A percentile compares a stretch with the other conserved stretches of the same genome.
phyloP scores from a whole-genome alignment of 2,113 vertebrate genomes.

The Electrona antarctica region DNA sequence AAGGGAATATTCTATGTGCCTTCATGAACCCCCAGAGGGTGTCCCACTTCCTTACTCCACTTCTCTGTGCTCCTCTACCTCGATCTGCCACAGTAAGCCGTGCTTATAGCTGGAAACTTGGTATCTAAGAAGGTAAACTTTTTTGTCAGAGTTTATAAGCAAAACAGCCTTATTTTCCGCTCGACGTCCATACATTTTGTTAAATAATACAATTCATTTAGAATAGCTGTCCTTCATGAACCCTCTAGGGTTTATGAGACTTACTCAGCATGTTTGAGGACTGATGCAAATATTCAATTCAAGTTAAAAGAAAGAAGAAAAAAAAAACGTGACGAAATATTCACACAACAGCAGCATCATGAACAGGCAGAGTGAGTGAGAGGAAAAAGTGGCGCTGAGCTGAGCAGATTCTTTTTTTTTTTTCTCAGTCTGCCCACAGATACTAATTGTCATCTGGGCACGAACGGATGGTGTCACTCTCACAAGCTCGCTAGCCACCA shows the following conservation, averaged over 20 bases:
- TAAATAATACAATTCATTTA: too few relatives aligned
- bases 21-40: too few relatives aligned
- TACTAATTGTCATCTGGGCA: slow-evolving; percentile 45
- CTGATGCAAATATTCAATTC: too few relatives aligned
- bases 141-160: not conserved
- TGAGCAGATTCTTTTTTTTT: not conserved
- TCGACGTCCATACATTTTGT: not conserved
- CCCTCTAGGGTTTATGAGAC: too few relatives aligned
- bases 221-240: too few relatives aligned
- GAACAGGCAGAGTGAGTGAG: not conserved
- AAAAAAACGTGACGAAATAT: not conserved
- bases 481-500: slow-evolving; percentile 4
- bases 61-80: not conserved
- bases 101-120: too few relatives aligned
- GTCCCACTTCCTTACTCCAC: not conserved
- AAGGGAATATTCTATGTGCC: too few relatives aligned
- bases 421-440: slow-evolving; percentile 16
- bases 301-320: not conserved
- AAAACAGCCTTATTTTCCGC: not conserved
- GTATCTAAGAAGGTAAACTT: not conserved
- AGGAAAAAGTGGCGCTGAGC: not conserved
- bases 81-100: not conserved
- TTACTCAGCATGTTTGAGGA: too few relatives aligned
- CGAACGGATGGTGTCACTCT: slow-evolving; percentile 48
- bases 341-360: not conserved